Evolutionary conservation across 2,797 vertebrate genomes (phyloP).

Genomic region (Lacerta viridis): DNA sequence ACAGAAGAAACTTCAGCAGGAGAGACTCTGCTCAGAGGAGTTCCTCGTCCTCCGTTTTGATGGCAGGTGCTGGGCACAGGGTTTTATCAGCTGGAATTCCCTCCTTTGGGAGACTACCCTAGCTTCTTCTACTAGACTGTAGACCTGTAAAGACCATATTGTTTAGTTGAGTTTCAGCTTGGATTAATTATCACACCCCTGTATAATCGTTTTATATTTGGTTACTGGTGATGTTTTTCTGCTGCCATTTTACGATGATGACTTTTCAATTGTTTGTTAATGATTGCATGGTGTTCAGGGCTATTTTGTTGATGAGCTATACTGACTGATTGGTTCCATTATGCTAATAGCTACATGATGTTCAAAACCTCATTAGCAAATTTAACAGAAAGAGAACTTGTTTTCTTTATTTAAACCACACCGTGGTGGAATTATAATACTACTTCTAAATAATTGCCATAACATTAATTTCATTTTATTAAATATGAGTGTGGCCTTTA

Average conservation of each 20-base stretch:
- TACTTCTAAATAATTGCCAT: slow-evolving; percentile 29
- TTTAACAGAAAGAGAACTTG: not conserved
- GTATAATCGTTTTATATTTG: slow-evolving; percentile 7
- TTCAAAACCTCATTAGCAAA: not conserved
- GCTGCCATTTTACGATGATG: not conserved
- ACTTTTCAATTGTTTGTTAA: not conserved
- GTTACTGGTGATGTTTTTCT: not conserved
- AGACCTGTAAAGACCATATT: not conserved
- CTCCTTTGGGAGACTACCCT: not conserved
- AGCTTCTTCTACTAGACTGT: not conserved
- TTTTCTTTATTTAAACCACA: slow-evolving; percentile 35
- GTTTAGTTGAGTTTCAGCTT: not conserved
- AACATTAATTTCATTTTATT: slow-evolving; percentile 32
- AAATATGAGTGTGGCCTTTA: not conserved
- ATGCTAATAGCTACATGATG: not conserved
- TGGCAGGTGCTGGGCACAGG: too few species aligned
- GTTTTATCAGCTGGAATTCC: not conserved
- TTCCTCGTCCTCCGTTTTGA: not conserved
- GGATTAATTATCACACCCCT: not conserved
- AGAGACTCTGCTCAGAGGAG: not conserved
- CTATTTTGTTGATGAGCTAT: not conserved
- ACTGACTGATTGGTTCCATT: not conserved
- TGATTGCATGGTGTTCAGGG: not conserved
- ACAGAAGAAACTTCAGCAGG: not conserved
- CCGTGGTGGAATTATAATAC: slow-evolving; percentile 23